Percentiles rank a stretch among this genome's conserved stretches.
phyloP scores from a whole-genome alignment of 2,113 vertebrate genomes.

The Maccullochella peelii region DNA sequence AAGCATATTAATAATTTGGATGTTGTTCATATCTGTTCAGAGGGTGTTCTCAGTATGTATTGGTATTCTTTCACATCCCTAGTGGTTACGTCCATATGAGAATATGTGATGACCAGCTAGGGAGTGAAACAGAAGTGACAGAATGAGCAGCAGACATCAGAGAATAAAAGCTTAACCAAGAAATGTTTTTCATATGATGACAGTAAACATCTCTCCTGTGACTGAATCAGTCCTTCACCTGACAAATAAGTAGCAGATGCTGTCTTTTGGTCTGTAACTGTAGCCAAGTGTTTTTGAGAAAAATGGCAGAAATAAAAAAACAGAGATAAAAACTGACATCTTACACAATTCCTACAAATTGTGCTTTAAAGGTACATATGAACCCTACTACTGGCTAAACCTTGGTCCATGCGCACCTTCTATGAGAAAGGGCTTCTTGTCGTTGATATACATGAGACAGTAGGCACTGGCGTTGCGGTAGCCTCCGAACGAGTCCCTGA shows the following conservation, averaged over 20 bases:
- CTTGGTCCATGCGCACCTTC: conserved; percentile 85
- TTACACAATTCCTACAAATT: not conserved
- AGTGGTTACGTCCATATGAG: not conserved
- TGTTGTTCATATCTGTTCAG: not conserved
- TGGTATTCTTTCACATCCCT: not conserved
- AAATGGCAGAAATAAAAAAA: not conserved
- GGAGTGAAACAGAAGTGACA: not conserved
- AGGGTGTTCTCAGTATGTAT: not conserved
- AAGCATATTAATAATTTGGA: not conserved
- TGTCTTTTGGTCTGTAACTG: not conserved
- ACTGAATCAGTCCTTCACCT: not conserved
- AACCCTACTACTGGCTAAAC: not conserved
- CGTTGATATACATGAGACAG: conserved; percentile 99
- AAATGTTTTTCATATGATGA: not conserved
- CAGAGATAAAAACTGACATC: not conserved
- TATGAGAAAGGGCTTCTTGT: conserved; percentile 96
- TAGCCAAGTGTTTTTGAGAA: not conserved
- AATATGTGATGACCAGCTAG: not conserved
- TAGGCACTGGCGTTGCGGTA: conserved; percentile 98
- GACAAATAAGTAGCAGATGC: not conserved
- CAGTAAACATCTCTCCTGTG: not conserved
- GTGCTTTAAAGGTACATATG: not conserved
- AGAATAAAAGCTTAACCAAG: not conserved
- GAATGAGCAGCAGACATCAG: not conserved
- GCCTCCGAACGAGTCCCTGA: conserved; percentile 97